Base-by-base conservation (phyloP, 2,888 invertebrate genomes). In the Luffia ferchaultella region DNA sequence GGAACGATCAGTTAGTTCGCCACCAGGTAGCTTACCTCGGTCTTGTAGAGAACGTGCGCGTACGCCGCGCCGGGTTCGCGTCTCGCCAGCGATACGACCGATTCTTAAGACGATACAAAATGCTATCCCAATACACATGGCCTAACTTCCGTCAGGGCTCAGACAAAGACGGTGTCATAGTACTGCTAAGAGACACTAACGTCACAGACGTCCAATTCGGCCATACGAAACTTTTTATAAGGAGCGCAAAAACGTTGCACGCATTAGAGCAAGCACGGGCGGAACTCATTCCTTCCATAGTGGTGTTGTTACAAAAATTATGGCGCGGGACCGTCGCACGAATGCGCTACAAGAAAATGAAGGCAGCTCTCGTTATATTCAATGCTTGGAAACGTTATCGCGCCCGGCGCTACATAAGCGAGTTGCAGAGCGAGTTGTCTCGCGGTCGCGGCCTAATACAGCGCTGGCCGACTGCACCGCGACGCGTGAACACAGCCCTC, bases 31-130 rank as follows among this genome's bases (percentile, higher is more conserved):
- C 89, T 52, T 98, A 98, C 78, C 86, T 98, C 44, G 98, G 98
- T 0, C 85, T 98, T 19, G 87, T 98, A 50, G 98, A 98, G 84
- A 98, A 98, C 80, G 95, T 98, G 45, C 88, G 97, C 54, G 98
- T 98, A 16, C 88, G 98, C 2, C 88, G 98, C 65, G 98, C 98
- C 51, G 98, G 98, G 44, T 98, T 98, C 82, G 98, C 97, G n/a
- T 92, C 95, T 76, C 88, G 98, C 44, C 95, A 96, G 84, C 88
- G 93, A 55, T 98, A 97, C 80, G 95, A 94, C 68, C 89, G 94
- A 64, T 98, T 98, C 86, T 87, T 97, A 55, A 89, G 93, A 73
- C 91, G 97, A 54, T 98, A 98, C 87, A 98, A 98, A 86, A 96
- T 98, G 94, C 92, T 97, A 59, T 95, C 93, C 0, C 91, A 93